Evolutionary conservation across 1,140 invertebrate genomes (phyloP).

Genomic region (Chironomus striatipennis): DNA sequence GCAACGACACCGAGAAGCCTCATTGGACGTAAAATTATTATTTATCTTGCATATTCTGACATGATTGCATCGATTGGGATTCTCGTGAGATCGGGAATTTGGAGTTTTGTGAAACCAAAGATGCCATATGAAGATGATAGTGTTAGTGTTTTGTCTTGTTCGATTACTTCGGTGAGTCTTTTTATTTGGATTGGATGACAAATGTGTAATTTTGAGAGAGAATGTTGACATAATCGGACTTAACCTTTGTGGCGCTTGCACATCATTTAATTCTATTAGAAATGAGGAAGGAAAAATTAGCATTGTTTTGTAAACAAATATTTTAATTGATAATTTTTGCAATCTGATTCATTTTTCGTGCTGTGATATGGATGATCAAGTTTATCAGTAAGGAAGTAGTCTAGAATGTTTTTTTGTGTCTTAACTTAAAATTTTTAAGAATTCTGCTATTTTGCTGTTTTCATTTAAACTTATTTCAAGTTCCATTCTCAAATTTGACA

Average conservation of each 20-base stretch:
- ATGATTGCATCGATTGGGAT: conserved; percentile 67
- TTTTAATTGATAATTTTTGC: no score
- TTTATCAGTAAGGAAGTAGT: no score
- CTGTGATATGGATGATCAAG: no score
- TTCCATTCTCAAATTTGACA: no score
- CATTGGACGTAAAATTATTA: conserved; percentile 59
- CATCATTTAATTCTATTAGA: no score
- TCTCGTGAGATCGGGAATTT: conserved; percentile 57
- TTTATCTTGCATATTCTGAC: conserved; percentile 69
- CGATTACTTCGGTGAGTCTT: conserved; percentile 57
- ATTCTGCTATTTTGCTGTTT: no score
- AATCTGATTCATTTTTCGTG: no score
- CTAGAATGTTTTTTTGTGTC: no score
- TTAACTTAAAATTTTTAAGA: no score
- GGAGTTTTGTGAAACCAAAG: conserved; percentile 57
- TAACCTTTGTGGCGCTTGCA: neutral
- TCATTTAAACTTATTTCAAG: no score
- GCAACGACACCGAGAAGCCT: conserved; percentile 33
- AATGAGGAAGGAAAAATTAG: no score
- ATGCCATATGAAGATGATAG: conserved; percentile 54
- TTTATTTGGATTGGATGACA: neutral
- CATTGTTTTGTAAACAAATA: no score
- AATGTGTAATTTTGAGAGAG: neutral
- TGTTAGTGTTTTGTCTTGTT: conserved; percentile 59
- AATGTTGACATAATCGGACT: neutral